Conservation (phyloP, 2,888 invertebrate genomes). For the Napeogenes sylphis region DNA sequence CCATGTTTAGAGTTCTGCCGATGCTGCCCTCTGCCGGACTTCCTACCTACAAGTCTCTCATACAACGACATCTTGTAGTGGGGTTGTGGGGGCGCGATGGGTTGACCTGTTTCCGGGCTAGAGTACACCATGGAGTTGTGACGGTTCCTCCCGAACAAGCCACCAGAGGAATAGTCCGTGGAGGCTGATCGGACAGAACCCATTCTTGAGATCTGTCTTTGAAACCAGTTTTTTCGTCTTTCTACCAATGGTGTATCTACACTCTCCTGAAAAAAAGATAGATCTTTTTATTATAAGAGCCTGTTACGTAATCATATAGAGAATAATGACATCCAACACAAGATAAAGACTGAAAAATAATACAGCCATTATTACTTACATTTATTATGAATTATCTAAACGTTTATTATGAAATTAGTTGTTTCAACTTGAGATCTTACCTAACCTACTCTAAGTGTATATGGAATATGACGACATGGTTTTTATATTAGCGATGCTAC, state of each 20-base stretch:
- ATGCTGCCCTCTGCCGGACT: constrained; percentile 84
- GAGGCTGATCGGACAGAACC: constrained; percentile 91
- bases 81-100: constrained; percentile 55
- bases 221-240: constrained; percentile 91
- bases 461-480: background rate
- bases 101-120: constrained; percentile 79
- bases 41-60: constrained; percentile 88
- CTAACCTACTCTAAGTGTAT: too few species aligned
- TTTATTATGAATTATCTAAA: too few species aligned
- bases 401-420: too few species aligned
- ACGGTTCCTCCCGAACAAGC: constrained; percentile 85
- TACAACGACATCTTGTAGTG: constrained; percentile 88
- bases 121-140: constrained; percentile 87
- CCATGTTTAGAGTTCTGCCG: constrained; percentile 81
- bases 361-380: too few species aligned
- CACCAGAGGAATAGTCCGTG: constrained; percentile 88
- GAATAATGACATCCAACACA: background rate
- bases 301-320: background rate
- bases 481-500: too few species aligned
- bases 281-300: constrained; percentile 5
- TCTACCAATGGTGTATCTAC: constrained; percentile 93
- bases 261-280: constrained; percentile 81
- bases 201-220: constrained; percentile 90
- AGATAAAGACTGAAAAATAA: background rate
- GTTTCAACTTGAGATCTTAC: too few species aligned